These are phyloP conservation scores for Marisa cornuarietis DNA, from an alignment of 1,140 invertebrate species.

Conservation along the genomic window DNA sequence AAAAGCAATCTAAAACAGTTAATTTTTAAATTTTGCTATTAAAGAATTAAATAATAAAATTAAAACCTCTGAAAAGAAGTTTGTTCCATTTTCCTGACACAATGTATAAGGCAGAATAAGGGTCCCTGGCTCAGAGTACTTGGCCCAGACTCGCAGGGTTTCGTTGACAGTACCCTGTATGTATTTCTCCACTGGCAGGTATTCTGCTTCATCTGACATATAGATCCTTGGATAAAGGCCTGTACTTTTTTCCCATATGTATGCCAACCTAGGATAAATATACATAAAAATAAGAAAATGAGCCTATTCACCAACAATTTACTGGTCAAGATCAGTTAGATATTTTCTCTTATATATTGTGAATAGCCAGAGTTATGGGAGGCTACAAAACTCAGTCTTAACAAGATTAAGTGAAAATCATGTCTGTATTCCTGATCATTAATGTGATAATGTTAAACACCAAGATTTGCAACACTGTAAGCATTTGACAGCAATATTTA, in stretches of 20 bases:
- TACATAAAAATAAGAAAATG: neutral
- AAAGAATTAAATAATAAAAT: neutral
- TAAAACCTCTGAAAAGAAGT: conserved; percentile 28
- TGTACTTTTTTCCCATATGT: conserved; percentile 34
- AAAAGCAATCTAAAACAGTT: neutral
- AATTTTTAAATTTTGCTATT: neutral
- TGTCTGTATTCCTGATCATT: no score
- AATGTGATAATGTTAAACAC: no score
- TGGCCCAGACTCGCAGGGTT: conserved; percentile 35
- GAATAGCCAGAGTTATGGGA: no score
- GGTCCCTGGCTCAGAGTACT: conserved; percentile 22
- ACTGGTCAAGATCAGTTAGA: no score
- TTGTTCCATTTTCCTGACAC: conserved; percentile 18
- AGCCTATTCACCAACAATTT: no score
- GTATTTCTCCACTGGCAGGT: neutral
- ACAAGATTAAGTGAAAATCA: no score
- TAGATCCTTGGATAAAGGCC: conserved; percentile 44
- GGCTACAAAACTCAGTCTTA: no score
- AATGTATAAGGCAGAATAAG: conserved; percentile 38
- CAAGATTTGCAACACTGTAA: no score
- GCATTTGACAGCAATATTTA: no score
- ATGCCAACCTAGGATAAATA: conserved; percentile 4
- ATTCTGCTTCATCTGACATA: conserved; percentile 1
- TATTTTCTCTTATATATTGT: no score
- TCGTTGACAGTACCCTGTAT: conserved; percentile 31